These are phyloP conservation scores for Antheraea yamamai DNA, from an alignment of 2,888 invertebrate species.

Conservation along the genomic window DNA sequence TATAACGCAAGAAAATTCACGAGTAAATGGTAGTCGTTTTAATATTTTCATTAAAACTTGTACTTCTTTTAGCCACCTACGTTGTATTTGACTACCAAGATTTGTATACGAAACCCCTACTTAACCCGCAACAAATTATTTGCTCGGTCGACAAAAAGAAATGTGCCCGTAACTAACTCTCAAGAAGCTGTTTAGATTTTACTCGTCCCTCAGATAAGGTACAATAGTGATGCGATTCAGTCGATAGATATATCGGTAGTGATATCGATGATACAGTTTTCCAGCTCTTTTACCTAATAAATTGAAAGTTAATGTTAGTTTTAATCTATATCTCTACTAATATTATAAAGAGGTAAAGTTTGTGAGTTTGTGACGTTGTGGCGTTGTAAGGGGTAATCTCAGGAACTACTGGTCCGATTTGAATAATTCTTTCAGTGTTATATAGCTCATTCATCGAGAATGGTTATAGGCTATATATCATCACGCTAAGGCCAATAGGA, in stretches of 20 bases:
- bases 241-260: constrained; percentile 1
- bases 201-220: neutral
- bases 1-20: no score
- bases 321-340: no score
- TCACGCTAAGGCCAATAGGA: no score
- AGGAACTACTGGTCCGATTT: no score
- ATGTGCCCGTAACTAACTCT: constrained; percentile 25
- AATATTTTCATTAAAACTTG: neutral
- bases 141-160: constrained; percentile 31
- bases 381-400: no score
- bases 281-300: neutral
- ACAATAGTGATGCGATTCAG: neutral
- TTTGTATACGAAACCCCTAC: neutral
- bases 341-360: no score
- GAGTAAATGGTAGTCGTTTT: no score
- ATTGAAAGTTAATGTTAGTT: no score
- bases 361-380: no score
- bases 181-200: constrained; percentile 20
- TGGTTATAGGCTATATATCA: no score
- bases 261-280: neutral
- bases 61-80: neutral
- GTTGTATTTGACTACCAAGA: neutral
- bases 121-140: constrained; percentile 26
- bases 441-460: no score
- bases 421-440: no score